These are phyloP conservation scores for Drosophila insularis DNA, from an alignment of 1,140 invertebrate genomes.

Conservation along the genomic window DNA sequence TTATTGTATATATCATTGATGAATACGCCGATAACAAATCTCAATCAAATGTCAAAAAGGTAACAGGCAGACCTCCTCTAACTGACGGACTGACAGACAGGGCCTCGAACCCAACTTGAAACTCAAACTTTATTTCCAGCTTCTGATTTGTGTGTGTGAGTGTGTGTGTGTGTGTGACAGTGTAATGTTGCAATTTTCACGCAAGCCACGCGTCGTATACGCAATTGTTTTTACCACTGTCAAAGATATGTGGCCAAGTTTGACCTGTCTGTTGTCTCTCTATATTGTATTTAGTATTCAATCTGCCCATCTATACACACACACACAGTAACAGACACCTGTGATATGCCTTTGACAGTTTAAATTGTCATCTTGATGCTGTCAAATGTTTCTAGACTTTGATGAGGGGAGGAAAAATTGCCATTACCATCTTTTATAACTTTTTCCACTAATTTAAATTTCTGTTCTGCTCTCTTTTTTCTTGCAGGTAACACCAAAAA, in stretches of 20 bases:
- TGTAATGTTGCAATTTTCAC: conserved; percentile 81
- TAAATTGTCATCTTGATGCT: conserved; percentile 75
- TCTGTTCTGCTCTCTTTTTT: background rate
- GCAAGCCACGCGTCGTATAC: conserved; percentile 73
- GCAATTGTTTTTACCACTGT: conserved; percentile 67
- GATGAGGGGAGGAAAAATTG: background rate
- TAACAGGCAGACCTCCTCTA: conserved; percentile 68
- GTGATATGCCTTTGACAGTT: conserved; percentile 65
- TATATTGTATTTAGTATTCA: conserved; percentile 18
- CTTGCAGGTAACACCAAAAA: conserved; percentile 60
- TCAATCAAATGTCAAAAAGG: conserved; percentile 83
- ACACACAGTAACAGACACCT: too few relatives aligned
- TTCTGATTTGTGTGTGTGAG: conserved; percentile 33
- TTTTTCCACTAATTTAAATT: conserved; percentile 16
- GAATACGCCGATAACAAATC: conserved; percentile 82
- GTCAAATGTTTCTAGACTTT: conserved; percentile 39
- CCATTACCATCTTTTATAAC: background rate
- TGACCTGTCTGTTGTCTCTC: background rate
- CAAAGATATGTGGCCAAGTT: background rate
- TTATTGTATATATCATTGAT: conserved; percentile 82
- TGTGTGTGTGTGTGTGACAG: conserved; percentile 51
- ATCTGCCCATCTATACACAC: background rate
- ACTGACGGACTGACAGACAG: conserved; percentile 36
- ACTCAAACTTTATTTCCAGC: background rate
- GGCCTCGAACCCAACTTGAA: too few relatives aligned